Evolutionary conservation across 2,888 invertebrate genomes (phyloP).

Genomic region (Stictocephala bisonia): DNA sequence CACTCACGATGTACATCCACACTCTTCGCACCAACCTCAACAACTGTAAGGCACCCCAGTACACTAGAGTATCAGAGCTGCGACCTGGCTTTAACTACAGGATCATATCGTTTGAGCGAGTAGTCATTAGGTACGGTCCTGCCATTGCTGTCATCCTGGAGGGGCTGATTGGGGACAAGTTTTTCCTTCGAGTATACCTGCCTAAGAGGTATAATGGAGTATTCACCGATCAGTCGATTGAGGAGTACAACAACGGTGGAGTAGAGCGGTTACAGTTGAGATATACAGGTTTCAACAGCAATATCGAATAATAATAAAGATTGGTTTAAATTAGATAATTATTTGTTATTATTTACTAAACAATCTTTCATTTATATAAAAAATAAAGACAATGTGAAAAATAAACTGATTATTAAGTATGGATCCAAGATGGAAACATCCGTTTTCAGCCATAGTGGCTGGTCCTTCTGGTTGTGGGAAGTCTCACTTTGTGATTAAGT

Average conservation of each 20-base stretch:
- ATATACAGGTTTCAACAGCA: neutral
- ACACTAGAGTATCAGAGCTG: neutral
- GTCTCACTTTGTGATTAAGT: neutral
- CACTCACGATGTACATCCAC: neutral
- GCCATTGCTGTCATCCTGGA: neutral
- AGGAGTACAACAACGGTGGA: neutral
- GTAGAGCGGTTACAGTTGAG: neutral
- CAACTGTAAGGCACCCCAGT: neutral
- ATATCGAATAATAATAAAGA: neutral
- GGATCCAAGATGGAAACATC: slow-evolving; percentile 11
- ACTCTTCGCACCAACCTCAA: neutral
- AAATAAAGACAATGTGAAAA: neutral
- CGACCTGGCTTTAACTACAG: neutral
- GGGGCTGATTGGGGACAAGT: neutral
- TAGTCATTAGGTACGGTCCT: neutral
- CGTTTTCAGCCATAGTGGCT: neutral
- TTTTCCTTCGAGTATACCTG: slow-evolving; percentile 4
- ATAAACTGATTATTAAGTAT: neutral
- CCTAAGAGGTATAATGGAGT: neutral
- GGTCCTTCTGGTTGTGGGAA: neutral
- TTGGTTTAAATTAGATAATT: neutral
- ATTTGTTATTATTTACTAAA: neutral
- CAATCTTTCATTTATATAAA: neutral
- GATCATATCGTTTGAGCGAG: neutral
- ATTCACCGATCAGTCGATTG: neutral